Evolutionary conservation across 1,140 invertebrate genomes (phyloP).

Genomic region (Caerostris extrusa): DNA sequence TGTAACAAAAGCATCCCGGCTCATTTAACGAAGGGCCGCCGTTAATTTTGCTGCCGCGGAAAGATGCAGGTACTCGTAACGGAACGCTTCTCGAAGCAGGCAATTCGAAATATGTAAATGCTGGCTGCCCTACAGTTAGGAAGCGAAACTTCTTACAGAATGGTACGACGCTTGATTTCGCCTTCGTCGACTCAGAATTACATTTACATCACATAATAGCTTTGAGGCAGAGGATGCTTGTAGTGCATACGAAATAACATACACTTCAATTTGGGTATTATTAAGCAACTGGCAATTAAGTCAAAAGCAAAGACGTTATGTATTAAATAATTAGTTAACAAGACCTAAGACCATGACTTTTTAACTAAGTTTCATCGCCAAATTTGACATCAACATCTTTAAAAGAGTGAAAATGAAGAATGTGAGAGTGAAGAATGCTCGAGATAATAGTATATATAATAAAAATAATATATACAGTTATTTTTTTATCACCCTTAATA

Average conservation of each 20-base stretch:
- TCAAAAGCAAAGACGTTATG: no score
- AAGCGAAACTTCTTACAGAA: conserved; percentile 25
- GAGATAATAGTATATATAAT: no score
- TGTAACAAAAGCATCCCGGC: conserved; percentile 36
- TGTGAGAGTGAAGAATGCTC: no score
- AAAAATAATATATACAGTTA: not conserved
- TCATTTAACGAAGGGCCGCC: conserved; percentile 51
- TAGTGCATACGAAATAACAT: no score
- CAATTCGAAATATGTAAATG: conserved; percentile 43
- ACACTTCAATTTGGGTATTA: no score
- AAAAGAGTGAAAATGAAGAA: no score
- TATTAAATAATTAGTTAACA: no score
- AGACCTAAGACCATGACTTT: no score
- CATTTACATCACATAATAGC: not conserved
- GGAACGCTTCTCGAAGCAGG: conserved; percentile 29
- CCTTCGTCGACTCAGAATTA: not conserved
- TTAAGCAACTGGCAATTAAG: no score
- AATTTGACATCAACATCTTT: no score
- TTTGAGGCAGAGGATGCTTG: no score
- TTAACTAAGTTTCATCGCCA: no score
- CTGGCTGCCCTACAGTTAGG: not conserved
- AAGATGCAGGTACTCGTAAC: conserved; percentile 44
- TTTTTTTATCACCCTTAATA: not conserved
- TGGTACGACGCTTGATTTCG: not conserved
- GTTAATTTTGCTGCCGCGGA: conserved; percentile 46